A percentile compares a stretch with the other conserved stretches of the same genome.
Conservation (phyloP, 2,888 invertebrate species). For the Schrankia costaestrigalis region DNA sequence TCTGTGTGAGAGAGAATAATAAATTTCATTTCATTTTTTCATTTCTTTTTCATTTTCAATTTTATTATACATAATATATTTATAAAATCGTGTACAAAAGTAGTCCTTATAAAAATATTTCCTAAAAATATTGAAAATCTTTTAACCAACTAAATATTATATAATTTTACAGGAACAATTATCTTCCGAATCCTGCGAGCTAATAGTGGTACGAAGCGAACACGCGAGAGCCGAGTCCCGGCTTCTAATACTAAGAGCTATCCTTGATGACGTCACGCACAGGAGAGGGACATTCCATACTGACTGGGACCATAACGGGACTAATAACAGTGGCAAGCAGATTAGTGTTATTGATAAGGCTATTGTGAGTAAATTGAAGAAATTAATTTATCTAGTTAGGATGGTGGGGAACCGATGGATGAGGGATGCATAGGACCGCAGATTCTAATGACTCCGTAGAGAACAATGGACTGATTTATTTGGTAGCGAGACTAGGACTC, state of each 20-base stretch:
- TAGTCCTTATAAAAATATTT: too few species aligned
- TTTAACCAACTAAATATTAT: neutral
- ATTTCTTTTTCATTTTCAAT: too few species aligned
- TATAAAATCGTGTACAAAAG: too few species aligned
- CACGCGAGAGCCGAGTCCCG: slow-evolving; percentile 42
- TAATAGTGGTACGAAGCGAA: slow-evolving; percentile 54
- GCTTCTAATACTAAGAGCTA: slow-evolving; percentile 29
- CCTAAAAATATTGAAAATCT: neutral
- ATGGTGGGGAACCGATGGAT: too few species aligned
- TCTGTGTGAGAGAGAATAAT: too few species aligned
- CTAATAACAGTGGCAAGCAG: slow-evolving; percentile 12
- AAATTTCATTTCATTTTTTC: too few species aligned
- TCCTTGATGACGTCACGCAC: slow-evolving; percentile 36
- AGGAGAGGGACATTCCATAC: slow-evolving; percentile 39
- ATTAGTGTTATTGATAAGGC: slow-evolving; percentile 43
- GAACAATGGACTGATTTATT: neutral
- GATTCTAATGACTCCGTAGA: too few species aligned
- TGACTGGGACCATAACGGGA: neutral
- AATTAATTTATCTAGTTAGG: too few species aligned
- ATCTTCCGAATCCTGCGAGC: slow-evolving; percentile 47
- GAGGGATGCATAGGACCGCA: too few species aligned
- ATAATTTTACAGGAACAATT: slow-evolving; percentile 40
- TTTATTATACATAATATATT: too few species aligned
- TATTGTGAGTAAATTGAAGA: slow-evolving; percentile 58
- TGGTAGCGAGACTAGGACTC: too few species aligned